Evolutionary conservation across 1,140 invertebrate species (phyloP), one percentile per base, ranked within the genome.

Genomic region (Drosophila carrolli): DNA sequence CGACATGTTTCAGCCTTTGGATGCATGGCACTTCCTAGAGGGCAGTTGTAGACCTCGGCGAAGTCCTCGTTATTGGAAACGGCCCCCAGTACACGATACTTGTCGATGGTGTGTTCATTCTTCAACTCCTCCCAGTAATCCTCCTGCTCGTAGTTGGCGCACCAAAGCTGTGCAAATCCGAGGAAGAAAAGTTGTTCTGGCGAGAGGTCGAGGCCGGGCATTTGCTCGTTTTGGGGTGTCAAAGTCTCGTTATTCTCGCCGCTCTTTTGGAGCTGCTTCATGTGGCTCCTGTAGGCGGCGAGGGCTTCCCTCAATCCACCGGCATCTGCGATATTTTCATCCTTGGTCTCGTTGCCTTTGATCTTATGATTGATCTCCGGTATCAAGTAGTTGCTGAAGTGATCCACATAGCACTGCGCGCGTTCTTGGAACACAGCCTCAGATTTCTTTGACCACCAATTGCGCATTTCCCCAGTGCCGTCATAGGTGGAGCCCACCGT

Each of bases 161-260:
- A 91, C 92, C 93, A 91, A 0, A 91, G 44, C 95, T 98, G 97
- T 19, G 97, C 97, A 92, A 98, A 98, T 32, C 96, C 97, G 13
- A 98, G 92, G 85, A 98, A 99, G 92, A 98, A 98, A 46, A 98
- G 93, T 91, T 98, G 97, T 29, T 95, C 94, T 88, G 98, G 97
- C 5, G 96, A 97, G 23, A 97, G 93, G 82, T 96, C 95, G 6
- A 98, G 89, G 4, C 97, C 97, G 0, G 98, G 97, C 41, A 98
- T 94, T 5, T 95, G 93, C 55, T 94, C 91, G 57, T 95, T 94
- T 65, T 93, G 93, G 8, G 61, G 27, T 90, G 85, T 63, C 10
- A 89, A 7, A 93, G 83, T 92, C 5, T 91, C 75, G 47, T 75
- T 55, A 0, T 65, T 41, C 9, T 92, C 82, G 4, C 7, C 55